Conservation (phyloP, 2,797 vertebrate genomes). For the Melanotaenia nigrans region DNA sequence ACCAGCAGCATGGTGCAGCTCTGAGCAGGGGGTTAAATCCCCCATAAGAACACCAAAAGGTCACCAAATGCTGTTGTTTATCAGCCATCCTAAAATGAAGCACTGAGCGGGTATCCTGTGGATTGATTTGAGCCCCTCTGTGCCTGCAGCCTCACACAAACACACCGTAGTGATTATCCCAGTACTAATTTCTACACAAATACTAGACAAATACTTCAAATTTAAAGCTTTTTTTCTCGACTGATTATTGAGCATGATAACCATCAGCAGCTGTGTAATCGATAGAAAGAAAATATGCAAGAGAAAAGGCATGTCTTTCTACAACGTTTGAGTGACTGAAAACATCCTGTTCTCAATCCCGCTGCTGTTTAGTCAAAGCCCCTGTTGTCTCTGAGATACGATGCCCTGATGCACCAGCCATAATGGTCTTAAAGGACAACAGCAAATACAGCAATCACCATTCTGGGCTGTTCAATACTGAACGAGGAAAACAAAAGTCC, state of each 20-base stretch:
- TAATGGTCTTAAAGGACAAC: too few relatives aligned
- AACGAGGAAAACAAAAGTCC: neutral
- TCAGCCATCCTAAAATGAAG: conserved; percentile 71
- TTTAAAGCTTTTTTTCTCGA: neutral
- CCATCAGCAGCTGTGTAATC: neutral
- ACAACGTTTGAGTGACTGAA: neutral
- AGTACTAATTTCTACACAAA: conserved; percentile 12
- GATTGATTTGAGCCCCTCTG: conserved; percentile 62
- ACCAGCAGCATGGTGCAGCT: conserved; percentile 68
- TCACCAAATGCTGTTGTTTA: conserved; percentile 86
- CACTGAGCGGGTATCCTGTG: conserved; percentile 58
- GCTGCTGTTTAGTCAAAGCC: neutral
- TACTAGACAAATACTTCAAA: conserved; percentile 6
- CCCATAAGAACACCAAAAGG: conserved; percentile 82
- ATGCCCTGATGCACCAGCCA: neutral
- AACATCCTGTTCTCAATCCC: neutral
- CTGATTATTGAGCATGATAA: neutral
- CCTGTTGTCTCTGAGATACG: neutral
- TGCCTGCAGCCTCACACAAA: conserved; percentile 37
- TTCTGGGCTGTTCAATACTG: neutral
- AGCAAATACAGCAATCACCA: too few relatives aligned
- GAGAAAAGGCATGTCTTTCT: neutral
- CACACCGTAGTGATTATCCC: conserved; percentile 20
- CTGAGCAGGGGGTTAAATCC: conserved; percentile 80
- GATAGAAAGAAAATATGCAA: neutral